Evolutionary conservation across 2,797 vertebrate genomes (phyloP).

Genomic region (Triplophysa bombifrons): DNA sequence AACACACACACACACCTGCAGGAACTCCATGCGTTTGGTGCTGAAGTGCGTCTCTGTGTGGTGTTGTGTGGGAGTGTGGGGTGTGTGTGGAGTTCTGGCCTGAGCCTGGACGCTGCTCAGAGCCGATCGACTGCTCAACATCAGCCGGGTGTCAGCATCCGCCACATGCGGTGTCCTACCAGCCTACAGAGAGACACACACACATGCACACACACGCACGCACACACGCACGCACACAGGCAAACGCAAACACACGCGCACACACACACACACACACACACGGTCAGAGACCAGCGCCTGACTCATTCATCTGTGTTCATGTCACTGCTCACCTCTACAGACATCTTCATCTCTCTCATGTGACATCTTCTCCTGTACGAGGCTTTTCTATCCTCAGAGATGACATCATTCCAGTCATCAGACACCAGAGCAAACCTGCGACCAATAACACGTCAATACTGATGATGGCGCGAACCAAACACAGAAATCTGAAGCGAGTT

Average conservation of each 20-base stretch:
- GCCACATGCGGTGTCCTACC: constrained; percentile 70
- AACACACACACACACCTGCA: constrained; percentile 79
- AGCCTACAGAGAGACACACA: constrained; percentile 62
- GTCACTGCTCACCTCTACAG: constrained; percentile 74
- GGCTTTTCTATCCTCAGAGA: constrained; percentile 84
- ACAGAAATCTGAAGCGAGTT: neutral
- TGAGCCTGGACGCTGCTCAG: constrained; percentile 88
- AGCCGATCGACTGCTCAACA: constrained; percentile 80
- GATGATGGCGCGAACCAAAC: neutral
- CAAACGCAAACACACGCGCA: no score
- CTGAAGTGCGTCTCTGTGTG: constrained; percentile 64
- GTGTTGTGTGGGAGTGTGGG: constrained; percentile 70
- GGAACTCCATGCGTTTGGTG: constrained; percentile 84
- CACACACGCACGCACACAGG: no score
- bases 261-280: no score
- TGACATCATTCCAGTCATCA: constrained; percentile 87
- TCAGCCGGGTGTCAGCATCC: constrained; percentile 86
- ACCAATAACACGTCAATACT: neutral
- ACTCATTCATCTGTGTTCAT: no score
- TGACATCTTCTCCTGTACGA: constrained; percentile 78
- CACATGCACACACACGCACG: no score
- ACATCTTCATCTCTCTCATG: constrained; percentile 75
- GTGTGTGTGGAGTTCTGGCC: constrained; percentile 76
- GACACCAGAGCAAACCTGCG: constrained; percentile 88
- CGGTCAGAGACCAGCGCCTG: neutral